Evolutionary conservation across 2,888 invertebrate species (phyloP), one percentile per base, ranked within the genome.

Genomic region (Drosophila hawaiiensis): DNA sequence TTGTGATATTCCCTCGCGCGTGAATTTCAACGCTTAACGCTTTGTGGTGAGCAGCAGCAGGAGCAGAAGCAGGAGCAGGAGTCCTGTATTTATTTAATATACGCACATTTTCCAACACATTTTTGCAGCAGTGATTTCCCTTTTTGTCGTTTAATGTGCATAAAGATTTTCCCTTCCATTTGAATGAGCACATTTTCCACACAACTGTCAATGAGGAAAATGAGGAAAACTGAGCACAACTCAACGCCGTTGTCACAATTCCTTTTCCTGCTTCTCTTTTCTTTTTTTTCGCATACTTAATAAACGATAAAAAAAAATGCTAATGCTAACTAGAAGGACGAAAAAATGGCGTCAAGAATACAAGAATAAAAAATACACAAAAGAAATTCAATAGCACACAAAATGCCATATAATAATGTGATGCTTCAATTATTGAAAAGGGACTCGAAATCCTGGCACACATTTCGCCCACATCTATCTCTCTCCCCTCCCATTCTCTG

Each of bases 141-240:
- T 90, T 88, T 87, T 87, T 85, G 88, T 78, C 90, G 84, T 63
- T 89, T 88, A 89, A 91, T 91, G 90, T 87, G 91, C 91, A 87
- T 90, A 90, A 87, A 87, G 87, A 87, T 89, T 91, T 91, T 91
- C 78, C 71, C 72, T 91, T 90, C 89, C 89, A 82, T 89, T 82
- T 76, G 78, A 91, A 84, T 78, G 90, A 76, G 63, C 89, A 84
- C 83, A 91, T 90, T 91, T 89, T 91, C 90, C 87, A 82, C 87
- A 86, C 90, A 87, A 90, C 89, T 87, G 89, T 90, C 89, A 80
- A 90, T 83, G 12, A 12, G 43, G 22, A 43, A 47, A 47, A 47
- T 47, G 25, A 76, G 74, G 58, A 70, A 58, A 73, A 71, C 75
- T 54, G 56, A 72, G 65, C 70, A 59, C 77, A 77, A 29, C 56